Evolutionary conservation across 2,797 vertebrate genomes (phyloP).

Genomic region (Molossus molossus): DNA sequence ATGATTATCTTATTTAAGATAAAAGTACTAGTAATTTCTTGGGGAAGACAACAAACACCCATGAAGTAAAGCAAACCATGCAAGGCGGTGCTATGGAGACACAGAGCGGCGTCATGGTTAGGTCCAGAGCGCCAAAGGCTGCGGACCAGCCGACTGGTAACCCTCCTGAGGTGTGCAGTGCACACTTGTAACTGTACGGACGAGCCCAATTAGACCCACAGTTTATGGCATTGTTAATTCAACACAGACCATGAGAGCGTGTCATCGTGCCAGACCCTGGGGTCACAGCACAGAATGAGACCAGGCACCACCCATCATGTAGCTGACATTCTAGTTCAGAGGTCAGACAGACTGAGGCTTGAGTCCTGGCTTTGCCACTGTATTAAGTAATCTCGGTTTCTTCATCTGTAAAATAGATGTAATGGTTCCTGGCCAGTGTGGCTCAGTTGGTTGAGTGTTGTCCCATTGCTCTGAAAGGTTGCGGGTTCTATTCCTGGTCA

Average conservation of each 20-base stretch:
- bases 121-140: neutral
- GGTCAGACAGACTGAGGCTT: neutral
- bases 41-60: neutral
- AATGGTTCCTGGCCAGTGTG: neutral
- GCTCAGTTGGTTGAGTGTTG: neutral
- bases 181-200: neutral
- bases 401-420: neutral
- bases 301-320: rapidly evolving
- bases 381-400: neutral
- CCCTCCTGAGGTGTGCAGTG: neutral
- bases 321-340: neutral
- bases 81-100: neutral
- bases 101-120: neutral
- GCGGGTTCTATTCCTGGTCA: neutral
- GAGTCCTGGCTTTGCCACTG: neutral
- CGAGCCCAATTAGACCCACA: neutral
- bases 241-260: neutral
- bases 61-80: neutral
- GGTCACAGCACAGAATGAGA: neutral
- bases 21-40: neutral
- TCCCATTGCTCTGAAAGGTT: neutral
- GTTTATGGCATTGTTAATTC: neutral
- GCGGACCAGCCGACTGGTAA: rapidly evolving
- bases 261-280: neutral
- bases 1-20: neutral